Evolutionary conservation across 2,888 invertebrate species (phyloP).

Genomic region (Acanthosoma haemorrhoidale): DNA sequence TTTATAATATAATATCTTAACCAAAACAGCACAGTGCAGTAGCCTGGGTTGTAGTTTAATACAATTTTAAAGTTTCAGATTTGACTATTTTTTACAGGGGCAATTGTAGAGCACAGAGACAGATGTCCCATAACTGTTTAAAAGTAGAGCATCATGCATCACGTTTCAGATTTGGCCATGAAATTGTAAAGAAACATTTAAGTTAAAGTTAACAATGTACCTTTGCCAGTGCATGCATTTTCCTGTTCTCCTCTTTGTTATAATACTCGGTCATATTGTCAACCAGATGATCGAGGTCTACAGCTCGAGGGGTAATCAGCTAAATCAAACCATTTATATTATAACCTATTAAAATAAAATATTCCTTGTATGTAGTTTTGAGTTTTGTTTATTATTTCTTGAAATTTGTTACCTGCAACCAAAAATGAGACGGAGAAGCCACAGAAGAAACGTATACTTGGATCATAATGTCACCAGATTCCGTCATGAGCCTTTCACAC

Average conservation of each 20-base stretch:
- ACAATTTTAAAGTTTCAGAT: too few relatives aligned
- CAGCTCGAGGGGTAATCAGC: conserved; percentile 59
- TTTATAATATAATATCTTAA: too few relatives aligned
- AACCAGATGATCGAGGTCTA: conserved; percentile 72
- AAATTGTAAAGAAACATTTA: too few relatives aligned
- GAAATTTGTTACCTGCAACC: conserved; percentile 64
- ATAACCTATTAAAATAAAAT: not conserved
- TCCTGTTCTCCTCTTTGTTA: conserved; percentile 57
- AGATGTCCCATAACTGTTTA: too few relatives aligned
- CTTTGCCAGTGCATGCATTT: conserved; percentile 51
- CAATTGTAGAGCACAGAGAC: too few relatives aligned
- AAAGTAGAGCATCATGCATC: too few relatives aligned
- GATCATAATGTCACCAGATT: conserved; percentile 55
- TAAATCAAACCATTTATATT: conserved; percentile 25
- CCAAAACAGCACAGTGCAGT: too few relatives aligned
- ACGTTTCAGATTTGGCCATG: too few relatives aligned
- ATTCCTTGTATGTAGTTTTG: not conserved
- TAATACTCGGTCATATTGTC: conserved; percentile 80
- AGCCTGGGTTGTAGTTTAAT: too few relatives aligned
- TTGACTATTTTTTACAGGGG: too few relatives aligned
- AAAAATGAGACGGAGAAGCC: conserved; percentile 71
- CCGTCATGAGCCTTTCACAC: conserved; percentile 35
- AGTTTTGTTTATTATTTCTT: not conserved
- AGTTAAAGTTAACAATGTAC: too few relatives aligned
- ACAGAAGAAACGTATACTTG: conserved; percentile 85